Conservation (phyloP, 1,140 invertebrate species). For the Polypedilum vanderplanki region DNA sequence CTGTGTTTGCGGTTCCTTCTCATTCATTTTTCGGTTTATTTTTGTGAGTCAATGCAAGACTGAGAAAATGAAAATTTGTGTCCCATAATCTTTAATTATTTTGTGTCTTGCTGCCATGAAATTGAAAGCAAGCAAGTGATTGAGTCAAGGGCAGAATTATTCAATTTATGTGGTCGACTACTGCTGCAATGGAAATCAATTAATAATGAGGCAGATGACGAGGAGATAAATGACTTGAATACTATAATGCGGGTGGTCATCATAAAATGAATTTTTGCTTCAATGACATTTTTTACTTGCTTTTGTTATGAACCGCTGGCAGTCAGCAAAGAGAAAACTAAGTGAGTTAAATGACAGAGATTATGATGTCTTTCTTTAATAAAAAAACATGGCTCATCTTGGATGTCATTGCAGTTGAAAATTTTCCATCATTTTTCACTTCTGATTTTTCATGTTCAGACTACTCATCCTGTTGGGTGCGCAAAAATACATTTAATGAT, state of each 20-base stretch:
- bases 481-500: slow-evolving; percentile 21
- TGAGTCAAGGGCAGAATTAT: not conserved
- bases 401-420: not conserved
- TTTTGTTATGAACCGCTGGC: not conserved
- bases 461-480: not conserved
- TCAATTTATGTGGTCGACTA: not conserved
- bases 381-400: slow-evolving; percentile 9
- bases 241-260: not conserved
- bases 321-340: not conserved
- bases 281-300: slow-evolving; percentile 20
- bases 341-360: not conserved
- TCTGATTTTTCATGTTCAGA: not conserved
- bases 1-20: not conserved
- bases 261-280: not conserved
- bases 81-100: slow-evolving; percentile 19
- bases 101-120: not conserved
- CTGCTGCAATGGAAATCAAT: not conserved
- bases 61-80: slow-evolving; percentile 2
- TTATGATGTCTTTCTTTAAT: not conserved
- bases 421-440: slow-evolving; percentile 24
- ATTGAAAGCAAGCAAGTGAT: not conserved
- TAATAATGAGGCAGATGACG: slow-evolving; percentile 1
- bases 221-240: not conserved
- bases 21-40: not conserved
- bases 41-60: not conserved